Evolutionary conservation across 2,797 vertebrate genomes (phyloP).

Genomic region (Benthosema pterotum): DNA sequence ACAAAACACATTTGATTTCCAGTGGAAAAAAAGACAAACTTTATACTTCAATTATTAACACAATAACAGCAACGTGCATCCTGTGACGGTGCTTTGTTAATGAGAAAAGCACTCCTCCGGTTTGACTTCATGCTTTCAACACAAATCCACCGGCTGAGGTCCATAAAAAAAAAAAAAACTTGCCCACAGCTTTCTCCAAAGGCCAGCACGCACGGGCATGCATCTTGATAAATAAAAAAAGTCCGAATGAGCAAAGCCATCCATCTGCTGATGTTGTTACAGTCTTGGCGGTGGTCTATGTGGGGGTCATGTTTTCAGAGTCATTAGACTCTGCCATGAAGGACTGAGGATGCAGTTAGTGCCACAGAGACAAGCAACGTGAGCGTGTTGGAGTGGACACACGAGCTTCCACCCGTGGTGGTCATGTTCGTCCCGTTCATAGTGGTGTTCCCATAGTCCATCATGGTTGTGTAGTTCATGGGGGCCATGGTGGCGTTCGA

Average conservation of each 20-base stretch:
- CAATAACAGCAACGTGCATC: neutral
- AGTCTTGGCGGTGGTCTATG: slow-evolving; percentile 10
- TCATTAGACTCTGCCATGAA: slow-evolving; percentile 37
- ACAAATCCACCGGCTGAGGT: neutral
- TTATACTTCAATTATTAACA: neutral
- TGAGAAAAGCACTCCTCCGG: neutral
- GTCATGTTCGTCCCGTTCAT: neutral
- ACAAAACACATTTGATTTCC: slow-evolving; percentile 3
- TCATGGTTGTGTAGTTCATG: too few relatives aligned
- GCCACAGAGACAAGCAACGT: slow-evolving; percentile 49
- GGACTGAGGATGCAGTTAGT: slow-evolving; percentile 19
- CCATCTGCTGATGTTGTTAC: slow-evolving; percentile 4
- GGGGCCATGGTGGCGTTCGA: rapidly evolving
- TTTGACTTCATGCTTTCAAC: neutral
- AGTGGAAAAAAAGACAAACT: neutral
- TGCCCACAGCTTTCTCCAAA: too few relatives aligned
- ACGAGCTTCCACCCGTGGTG: neutral
- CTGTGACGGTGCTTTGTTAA: neutral
- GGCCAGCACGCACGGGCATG: neutral
- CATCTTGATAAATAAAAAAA: too few relatives aligned
- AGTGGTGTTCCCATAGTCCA: neutral
- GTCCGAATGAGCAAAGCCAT: neutral
- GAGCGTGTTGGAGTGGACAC: neutral
- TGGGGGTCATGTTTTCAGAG: neutral
- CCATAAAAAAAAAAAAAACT: neutral